Conservation (phyloP, 92 coral and sea anemone species). For the Epizoanthus stellaris region DNA sequence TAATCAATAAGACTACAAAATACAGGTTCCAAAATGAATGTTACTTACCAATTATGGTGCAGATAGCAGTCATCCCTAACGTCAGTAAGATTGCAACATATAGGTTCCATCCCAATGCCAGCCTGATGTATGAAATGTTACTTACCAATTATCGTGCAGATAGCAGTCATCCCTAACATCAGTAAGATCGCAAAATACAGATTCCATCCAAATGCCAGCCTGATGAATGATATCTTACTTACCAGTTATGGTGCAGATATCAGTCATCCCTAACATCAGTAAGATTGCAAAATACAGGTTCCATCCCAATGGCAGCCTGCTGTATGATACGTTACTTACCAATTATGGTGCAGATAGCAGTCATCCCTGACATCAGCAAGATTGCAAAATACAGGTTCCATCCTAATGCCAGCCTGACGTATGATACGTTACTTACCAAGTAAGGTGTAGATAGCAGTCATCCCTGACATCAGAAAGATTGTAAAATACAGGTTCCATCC, state of each 20-base stretch:
- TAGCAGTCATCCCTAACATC: too few relatives aligned
- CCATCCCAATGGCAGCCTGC: conserved; percentile 44
- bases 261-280: too few relatives aligned
- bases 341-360: too few relatives aligned
- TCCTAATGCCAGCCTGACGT: too few relatives aligned
- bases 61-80: conserved; percentile 90
- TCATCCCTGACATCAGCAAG: too few relatives aligned
- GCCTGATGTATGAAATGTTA: conserved; percentile 50
- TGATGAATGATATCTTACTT: conserved; percentile 59
- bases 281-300: conserved; percentile 59
- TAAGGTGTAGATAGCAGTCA: conserved; percentile 92
- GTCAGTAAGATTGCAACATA: conserved; percentile 92
- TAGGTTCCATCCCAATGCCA: conserved; percentile 96
- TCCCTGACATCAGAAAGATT: conserved; percentile 85
- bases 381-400: too few relatives aligned
- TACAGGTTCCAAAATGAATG: conserved; percentile 59
- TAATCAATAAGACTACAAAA: too few relatives aligned
- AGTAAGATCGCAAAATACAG: too few relatives aligned
- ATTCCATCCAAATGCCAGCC: conserved; percentile 76
- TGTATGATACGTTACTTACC: conserved; percentile 29
- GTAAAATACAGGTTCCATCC: conserved; percentile 98
- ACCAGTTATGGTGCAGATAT: conserved; percentile 46
- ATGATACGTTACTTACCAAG: conserved; percentile 60
- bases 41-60: conserved; percentile 86
- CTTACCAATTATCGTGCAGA: too few relatives aligned